Percentiles rank a stretch among this genome's conserved stretches.
These are phyloP conservation scores for Sesia bembeciformis DNA, from an alignment of 2,888 invertebrate genomes.

Conservation along the genomic window DNA sequence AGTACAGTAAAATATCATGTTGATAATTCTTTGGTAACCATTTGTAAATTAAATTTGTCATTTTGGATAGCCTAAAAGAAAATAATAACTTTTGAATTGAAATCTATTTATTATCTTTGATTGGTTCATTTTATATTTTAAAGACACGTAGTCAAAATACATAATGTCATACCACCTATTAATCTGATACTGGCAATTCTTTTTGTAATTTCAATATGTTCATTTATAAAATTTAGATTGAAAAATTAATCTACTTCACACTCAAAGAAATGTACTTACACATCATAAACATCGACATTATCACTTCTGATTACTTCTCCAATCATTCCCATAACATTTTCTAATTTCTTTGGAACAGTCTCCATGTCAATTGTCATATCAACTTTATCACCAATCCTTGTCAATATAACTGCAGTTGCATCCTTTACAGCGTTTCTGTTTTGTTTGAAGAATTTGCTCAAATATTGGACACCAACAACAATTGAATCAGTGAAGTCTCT, in stretches of 20 bases:
- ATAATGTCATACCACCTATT: too few relatives aligned
- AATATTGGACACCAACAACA: slow-evolving; percentile 34
- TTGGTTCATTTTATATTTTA: background rate
- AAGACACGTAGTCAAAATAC: too few relatives aligned
- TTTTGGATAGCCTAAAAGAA: slow-evolving; percentile 42
- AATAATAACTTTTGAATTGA: background rate
- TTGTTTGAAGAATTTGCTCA: slow-evolving; percentile 27
- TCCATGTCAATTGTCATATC: slow-evolving; percentile 13
- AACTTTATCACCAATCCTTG: slow-evolving; percentile 1
- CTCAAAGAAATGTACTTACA: slow-evolving; percentile 36
- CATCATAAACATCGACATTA: slow-evolving; percentile 35
- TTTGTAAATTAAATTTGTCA: slow-evolving; percentile 40
- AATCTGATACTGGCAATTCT: too few relatives aligned
- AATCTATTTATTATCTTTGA: too few relatives aligned
- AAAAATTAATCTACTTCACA: too few relatives aligned
- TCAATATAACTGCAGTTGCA: slow-evolving; percentile 9
- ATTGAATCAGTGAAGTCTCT: slow-evolving; percentile 35
- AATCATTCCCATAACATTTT: slow-evolving; percentile 27
- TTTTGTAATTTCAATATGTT: too few relatives aligned
- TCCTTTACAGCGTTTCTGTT: slow-evolving; percentile 10
- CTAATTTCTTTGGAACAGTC: slow-evolving; percentile 22
- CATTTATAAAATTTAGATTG: too few relatives aligned
- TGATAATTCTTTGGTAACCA: slow-evolving; percentile 38
- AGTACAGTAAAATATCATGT: slow-evolving; percentile 50
- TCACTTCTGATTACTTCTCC: slow-evolving; percentile 20